Conservation (phyloP, 2,888 invertebrate genomes). For the Acleris sparsana region DNA sequence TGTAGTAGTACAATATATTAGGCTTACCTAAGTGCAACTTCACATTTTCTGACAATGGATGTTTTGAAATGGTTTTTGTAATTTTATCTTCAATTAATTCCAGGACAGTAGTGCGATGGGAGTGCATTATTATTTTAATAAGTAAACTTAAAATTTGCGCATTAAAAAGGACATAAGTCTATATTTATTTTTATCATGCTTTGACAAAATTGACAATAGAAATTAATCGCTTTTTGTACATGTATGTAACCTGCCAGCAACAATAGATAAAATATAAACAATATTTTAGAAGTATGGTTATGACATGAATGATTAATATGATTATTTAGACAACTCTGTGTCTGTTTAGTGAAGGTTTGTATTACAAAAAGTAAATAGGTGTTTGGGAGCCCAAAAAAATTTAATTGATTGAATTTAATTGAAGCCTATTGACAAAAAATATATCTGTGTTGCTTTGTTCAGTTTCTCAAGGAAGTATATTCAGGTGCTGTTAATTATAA, state of each 20-base stretch:
- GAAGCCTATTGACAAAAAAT: too few species aligned
- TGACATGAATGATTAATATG: too few species aligned
- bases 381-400: too few species aligned
- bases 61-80: slow-evolving; percentile 54
- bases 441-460: too few species aligned
- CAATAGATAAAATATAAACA: neutral
- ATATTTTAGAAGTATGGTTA: neutral
- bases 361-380: too few species aligned
- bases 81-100: slow-evolving; percentile 62
- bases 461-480: too few species aligned
- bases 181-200: neutral
- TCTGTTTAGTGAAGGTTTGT: too few species aligned
- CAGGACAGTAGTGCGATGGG: slow-evolving; percentile 18
- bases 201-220: slow-evolving; percentile 1
- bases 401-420: too few species aligned
- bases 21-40: slow-evolving; percentile 66
- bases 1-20: neutral
- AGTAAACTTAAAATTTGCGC: slow-evolving; percentile 47
- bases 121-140: slow-evolving; percentile 1
- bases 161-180: slow-evolving; percentile 55
- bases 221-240: neutral
- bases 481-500: too few species aligned
- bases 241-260: neutral
- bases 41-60: slow-evolving; percentile 59
- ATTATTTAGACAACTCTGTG: too few species aligned